These are phyloP conservation scores for Gymnothorax reevesii DNA, from an alignment of 2,797 vertebrate species.

Conservation along the genomic window DNA sequence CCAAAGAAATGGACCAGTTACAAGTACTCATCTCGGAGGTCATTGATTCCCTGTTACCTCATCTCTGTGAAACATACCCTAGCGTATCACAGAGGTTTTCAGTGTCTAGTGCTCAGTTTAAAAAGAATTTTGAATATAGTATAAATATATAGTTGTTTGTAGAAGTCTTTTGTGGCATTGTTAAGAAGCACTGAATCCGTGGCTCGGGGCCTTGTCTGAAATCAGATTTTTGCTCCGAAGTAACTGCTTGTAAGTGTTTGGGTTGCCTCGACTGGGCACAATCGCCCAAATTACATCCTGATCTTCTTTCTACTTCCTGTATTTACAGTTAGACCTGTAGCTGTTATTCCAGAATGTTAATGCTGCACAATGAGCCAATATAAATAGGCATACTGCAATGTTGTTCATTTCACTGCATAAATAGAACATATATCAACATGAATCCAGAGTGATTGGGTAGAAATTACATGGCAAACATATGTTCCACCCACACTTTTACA, in stretches of 20 bases:
- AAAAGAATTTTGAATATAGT: not conserved
- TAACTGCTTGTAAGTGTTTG: not conserved
- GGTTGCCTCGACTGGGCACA: not conserved
- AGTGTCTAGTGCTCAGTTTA: not conserved
- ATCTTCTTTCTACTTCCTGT: slow-evolving; percentile 1
- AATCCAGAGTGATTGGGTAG: not conserved
- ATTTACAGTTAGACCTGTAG: not conserved
- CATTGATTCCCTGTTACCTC: not conserved
- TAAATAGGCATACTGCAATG: not conserved
- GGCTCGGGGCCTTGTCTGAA: not conserved
- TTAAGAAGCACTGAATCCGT: not conserved
- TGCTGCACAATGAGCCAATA: slow-evolving; percentile 13
- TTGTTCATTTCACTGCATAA: not conserved
- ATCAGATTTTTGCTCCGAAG: not conserved
- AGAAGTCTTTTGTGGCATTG: not conserved
- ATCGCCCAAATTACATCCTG: slow-evolving; percentile 1
- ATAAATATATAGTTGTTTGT: not conserved
- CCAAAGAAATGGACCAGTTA: not conserved
- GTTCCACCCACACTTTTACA: not conserved
- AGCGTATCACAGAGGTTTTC: not conserved
- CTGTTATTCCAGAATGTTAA: not conserved
- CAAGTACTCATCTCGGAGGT: not conserved
- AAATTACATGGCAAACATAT: not conserved
- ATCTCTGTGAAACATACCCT: not conserved
- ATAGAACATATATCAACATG: not conserved